Evolutionary conservation across 2,797 vertebrate genomes (phyloP).

Genomic region (Halcyon smyrnensis): DNA sequence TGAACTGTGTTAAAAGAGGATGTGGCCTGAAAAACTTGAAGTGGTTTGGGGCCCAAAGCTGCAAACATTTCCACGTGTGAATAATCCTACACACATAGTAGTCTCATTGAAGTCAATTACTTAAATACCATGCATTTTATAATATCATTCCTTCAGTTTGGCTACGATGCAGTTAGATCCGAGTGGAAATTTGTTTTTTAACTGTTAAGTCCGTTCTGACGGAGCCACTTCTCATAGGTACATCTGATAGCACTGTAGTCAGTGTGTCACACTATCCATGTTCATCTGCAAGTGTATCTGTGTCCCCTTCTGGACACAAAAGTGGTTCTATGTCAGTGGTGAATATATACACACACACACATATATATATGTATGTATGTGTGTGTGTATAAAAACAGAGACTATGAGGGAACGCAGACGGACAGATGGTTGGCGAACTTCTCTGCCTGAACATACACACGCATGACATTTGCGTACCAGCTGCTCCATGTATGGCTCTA

Average conservation of each 20-base stretch:
- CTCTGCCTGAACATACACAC: neutral
- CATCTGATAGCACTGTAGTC: accelerated
- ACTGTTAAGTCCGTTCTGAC: neutral
- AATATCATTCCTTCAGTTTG: neutral
- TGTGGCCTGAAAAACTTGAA: conserved; percentile 45
- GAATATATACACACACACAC: neutral
- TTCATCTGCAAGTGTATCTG: neutral
- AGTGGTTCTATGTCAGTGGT: neutral
- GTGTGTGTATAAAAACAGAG: neutral
- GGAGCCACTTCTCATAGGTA: neutral
- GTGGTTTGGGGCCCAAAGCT: conserved; percentile 26
- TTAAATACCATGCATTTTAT: neutral
- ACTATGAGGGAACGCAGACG: neutral
- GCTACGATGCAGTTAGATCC: neutral
- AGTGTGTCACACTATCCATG: accelerated
- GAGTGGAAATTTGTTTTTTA: neutral
- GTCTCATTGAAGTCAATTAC: neutral
- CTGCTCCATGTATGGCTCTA: neutral
- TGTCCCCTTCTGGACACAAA: neutral
- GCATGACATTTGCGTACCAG: conserved; percentile 24
- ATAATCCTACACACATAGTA: neutral
- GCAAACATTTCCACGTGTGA: neutral
- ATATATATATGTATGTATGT: accelerated
- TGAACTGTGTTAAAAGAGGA: conserved; percentile 23
- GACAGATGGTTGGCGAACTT: neutral